A percentile compares a stretch with the other conserved stretches of the same genome.
Conservation (phyloP, 2,888 invertebrate genomes). For the Glomeris marginata region DNA sequence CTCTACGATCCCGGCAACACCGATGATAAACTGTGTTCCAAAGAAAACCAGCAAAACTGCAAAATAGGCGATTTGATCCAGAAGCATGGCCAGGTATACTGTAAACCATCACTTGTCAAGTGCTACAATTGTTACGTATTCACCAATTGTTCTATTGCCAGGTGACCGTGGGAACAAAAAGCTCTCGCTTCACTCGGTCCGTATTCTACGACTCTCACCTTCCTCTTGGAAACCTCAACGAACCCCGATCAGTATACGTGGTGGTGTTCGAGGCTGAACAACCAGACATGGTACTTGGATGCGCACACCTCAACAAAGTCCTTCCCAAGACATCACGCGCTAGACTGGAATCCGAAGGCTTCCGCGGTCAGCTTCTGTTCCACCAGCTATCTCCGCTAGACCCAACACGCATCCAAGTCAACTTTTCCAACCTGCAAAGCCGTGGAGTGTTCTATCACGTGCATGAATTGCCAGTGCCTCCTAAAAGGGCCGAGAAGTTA, state of each 20-base stretch:
- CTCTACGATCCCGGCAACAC: conserved; percentile 68
- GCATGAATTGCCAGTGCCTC: conserved; percentile 31
- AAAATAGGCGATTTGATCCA: conserved; percentile 55
- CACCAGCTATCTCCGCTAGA: conserved; percentile 68
- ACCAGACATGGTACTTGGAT: conserved; percentile 59
- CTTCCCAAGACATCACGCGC: conserved; percentile 21
- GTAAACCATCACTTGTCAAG: too few relatives aligned
- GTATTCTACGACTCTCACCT: conserved; percentile 52
- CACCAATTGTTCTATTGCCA: too few relatives aligned
- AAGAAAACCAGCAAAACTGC: conserved; percentile 23
- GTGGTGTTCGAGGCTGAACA: conserved; percentile 65
- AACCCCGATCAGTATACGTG: conserved; percentile 54
- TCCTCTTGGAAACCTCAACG: conserved; percentile 41
- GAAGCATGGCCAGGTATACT: conserved; percentile 57
- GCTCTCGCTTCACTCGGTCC: conserved; percentile 28
- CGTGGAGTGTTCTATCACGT: conserved; percentile 31
- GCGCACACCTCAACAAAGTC: conserved; percentile 49
- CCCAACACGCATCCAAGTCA: conserved; percentile 60
- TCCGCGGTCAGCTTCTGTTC: conserved; percentile 61
- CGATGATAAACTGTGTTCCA: conserved; percentile 32
- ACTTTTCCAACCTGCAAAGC: conserved; percentile 26
- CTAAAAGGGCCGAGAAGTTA: conserved; percentile 18
- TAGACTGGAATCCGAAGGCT: conserved; percentile 47
- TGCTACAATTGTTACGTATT: too few relatives aligned
- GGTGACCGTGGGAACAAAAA: conserved; percentile 29